Evolutionary conservation across 2,888 invertebrate species (phyloP), one percentile per base, ranked within the genome.

Genomic region (Listrodromus nycthemerus): DNA sequence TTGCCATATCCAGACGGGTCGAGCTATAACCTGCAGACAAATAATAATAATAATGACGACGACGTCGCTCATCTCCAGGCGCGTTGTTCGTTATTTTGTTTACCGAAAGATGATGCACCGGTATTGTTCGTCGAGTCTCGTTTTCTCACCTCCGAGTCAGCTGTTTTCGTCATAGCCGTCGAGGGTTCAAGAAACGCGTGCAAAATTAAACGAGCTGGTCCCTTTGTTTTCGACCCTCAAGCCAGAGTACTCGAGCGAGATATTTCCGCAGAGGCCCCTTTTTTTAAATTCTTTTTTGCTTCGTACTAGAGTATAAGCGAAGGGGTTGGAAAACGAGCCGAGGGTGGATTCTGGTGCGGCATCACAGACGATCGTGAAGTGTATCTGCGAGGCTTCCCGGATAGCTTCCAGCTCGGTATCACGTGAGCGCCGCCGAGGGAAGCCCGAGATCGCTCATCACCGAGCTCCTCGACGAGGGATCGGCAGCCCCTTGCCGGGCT

Each of bases 321-420:
- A 82, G 75, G 73, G 81, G 75, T 45, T 67, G 79, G 66, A 73
- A 55, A 73, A 71, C 41, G 55, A 78, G 80, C 19, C 24, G 55
- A 61, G 76, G 48, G 74, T 33, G 48, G 74, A 75, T 65, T 75
- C 48, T n/a, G 63, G 52, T 75, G 48, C 48, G 27, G 48, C 50
- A 65, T 65, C 74, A 41, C 41, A 7, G 65, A 27, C 65, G 13
- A 75, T 75, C 50, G 37, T 6, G 37, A 48, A 63, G n/a, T 41
- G 33, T 13, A 50, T 52, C 45, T 69, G 48, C 63, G 73, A 77
- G 83, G 83, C 83, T 84, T 84, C 83, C 41, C 83, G 83, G 77
- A 84, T 84, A 48, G 77, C 63, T 73, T 69, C 77, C 65, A 27
- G 73, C 10, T 45, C 55, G 30, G 45, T 67, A 52, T 84, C 83